Evolutionary conservation across 2,113 vertebrate species (phyloP).

Genomic region (Podarcis muralis): DNA sequence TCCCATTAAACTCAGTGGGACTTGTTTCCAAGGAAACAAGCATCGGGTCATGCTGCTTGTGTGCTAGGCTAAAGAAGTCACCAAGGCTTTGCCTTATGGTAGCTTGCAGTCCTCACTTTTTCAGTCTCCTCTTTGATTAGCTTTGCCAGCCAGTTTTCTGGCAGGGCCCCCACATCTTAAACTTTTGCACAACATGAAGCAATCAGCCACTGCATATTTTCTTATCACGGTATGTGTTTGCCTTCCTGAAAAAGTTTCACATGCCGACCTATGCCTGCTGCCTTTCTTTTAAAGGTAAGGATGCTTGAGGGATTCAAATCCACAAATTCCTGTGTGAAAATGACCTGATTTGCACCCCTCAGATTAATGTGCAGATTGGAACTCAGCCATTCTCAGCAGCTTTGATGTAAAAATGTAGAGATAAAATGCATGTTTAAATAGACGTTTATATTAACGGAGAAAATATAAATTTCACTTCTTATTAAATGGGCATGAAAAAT

Average conservation of each 20-base stretch:
- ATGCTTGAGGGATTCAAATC: not conserved
- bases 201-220: not conserved
- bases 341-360: not conserved
- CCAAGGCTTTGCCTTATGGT: not conserved
- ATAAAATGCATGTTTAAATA: not conserved
- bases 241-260: not conserved
- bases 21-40: not conserved
- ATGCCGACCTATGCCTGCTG: not conserved
- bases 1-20: not conserved
- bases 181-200: not conserved
- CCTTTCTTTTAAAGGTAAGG: not conserved
- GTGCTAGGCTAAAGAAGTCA: not conserved
- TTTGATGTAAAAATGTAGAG: not conserved
- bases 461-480: not conserved
- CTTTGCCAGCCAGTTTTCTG: not conserved
- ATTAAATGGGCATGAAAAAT: not conserved
- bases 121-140: not conserved
- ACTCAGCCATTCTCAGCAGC: not conserved
- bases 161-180: not conserved
- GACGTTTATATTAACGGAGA: too few relatives aligned
- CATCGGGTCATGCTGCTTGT: not conserved
- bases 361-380: not conserved
- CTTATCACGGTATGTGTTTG: not conserved
- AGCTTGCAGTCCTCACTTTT: not conserved
- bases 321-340: not conserved